Conservation (phyloP, 1,140 invertebrate species). For the Pogonomyrmex barbatus region DNA sequence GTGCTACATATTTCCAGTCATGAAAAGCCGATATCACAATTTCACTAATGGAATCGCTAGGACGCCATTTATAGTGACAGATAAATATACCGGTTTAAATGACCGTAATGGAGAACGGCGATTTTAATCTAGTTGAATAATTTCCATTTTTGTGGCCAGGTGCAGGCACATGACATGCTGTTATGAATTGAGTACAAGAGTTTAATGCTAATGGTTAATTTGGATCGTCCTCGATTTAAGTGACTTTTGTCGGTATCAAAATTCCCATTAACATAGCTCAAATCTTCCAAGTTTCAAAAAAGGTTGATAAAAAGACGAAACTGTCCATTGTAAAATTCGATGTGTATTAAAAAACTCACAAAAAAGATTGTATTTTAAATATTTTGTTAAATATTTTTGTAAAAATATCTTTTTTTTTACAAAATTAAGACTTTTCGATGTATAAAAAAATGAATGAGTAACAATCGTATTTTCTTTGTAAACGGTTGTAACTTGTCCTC, state of each 20-base stretch:
- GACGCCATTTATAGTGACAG: conserved; percentile 50
- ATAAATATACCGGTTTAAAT: conserved; percentile 49
- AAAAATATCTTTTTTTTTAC: not conserved
- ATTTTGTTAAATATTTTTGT: not conserved
- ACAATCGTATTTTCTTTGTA: conserved; percentile 4
- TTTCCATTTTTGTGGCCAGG: conserved; percentile 50
- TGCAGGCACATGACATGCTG: conserved; percentile 18
- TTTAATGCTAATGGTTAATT: conserved; percentile 40
- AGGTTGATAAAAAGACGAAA: not conserved
- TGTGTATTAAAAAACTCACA: not conserved
- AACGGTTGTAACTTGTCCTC: not conserved
- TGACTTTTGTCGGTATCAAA: not conserved
- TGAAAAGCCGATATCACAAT: conserved; percentile 58
- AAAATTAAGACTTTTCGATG: not conserved
- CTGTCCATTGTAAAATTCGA: not conserved
- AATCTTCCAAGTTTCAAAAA: not conserved
- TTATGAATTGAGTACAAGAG: conserved; percentile 40
- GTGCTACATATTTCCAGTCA: conserved; percentile 8
- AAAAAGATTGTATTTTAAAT: not conserved
- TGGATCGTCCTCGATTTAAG: conserved; percentile 7
- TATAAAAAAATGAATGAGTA: not conserved
- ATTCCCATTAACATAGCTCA: not conserved
- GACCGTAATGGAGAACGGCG: conserved; percentile 42
- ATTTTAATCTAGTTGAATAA: conserved; percentile 64
- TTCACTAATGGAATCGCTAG: conserved; percentile 55